These are phyloP conservation scores for Notolabrus celidotus DNA, from an alignment of 2,797 vertebrate genomes.

Conservation along the genomic window DNA sequence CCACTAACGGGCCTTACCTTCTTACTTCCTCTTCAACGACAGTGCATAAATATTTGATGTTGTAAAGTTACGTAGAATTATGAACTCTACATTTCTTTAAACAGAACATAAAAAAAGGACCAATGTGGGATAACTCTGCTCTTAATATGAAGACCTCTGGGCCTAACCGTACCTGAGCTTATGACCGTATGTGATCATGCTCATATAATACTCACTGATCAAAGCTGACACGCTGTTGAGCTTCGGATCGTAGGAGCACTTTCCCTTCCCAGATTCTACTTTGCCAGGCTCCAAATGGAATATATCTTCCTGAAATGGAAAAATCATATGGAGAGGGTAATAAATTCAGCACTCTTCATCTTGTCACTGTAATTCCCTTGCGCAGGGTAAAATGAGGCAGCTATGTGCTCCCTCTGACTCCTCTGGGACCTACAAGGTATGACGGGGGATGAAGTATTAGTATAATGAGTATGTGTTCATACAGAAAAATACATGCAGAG, in stretches of 20 bases:
- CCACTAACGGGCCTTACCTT: constrained; percentile 18
- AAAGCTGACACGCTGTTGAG: constrained; percentile 96
- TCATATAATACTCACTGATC: constrained; percentile 91
- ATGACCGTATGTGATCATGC: constrained; percentile 32
- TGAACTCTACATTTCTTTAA: constrained; percentile 44
- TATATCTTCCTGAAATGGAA: constrained; percentile 93
- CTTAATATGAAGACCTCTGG: constrained; percentile 9
- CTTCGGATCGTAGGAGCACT: constrained; percentile 98
- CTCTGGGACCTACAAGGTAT: constrained; percentile 64
- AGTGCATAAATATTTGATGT: constrained; percentile 38
- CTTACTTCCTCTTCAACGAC: constrained; percentile 21
- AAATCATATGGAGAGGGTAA: constrained; percentile 72
- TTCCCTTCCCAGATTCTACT: constrained; percentile 98
- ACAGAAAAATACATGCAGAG: constrained; percentile 77
- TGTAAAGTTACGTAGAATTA: constrained; percentile 18
- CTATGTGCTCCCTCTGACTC: constrained; percentile 60
- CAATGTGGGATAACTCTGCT: constrained; percentile 33
- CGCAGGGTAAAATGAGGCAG: constrained; percentile 65
- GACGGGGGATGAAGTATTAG: constrained; percentile 73
- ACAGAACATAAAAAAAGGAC: constrained; percentile 30
- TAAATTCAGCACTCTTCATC: constrained; percentile 78
- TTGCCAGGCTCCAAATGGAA: constrained; percentile 96
- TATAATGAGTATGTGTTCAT: constrained; percentile 77
- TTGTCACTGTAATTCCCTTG: constrained; percentile 70
- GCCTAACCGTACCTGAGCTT: constrained; percentile 16